Evolutionary conservation across 2,888 invertebrate genomes (phyloP).

Genomic region (Ametastegia equiseti): DNA sequence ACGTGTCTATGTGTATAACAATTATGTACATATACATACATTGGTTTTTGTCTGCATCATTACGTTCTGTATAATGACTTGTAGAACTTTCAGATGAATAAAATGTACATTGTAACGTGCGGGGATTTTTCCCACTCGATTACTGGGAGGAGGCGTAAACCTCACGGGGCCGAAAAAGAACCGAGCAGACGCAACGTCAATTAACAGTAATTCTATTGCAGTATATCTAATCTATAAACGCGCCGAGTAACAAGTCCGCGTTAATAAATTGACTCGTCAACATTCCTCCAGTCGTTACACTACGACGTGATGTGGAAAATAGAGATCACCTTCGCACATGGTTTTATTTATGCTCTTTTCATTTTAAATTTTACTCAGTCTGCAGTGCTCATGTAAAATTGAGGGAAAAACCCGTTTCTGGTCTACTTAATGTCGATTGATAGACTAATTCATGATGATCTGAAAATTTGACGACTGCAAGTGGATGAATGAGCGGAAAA

Average conservation of each 20-base stretch:
- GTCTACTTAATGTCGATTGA: no score
- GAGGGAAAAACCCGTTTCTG: no score
- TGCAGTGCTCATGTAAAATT: no score
- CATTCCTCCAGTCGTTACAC: neutral
- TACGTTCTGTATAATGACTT: neutral
- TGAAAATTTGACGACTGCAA: no score
- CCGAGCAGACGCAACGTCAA: conserved; percentile 33
- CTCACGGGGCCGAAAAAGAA: neutral
- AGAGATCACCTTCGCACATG: neutral
- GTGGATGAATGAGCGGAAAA: no score
- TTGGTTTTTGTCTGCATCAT: neutral
- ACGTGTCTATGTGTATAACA: neutral
- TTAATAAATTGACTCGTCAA: neutral
- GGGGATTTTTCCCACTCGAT: conserved; percentile 42
- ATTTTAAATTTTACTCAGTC: no score
- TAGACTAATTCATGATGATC: no score
- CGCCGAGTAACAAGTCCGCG: neutral
- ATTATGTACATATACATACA: neutral
- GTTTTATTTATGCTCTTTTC: no score
- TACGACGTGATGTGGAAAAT: neutral
- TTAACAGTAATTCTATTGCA: conserved; percentile 37
- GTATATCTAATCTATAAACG: conserved; percentile 38
- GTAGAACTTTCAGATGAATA: neutral
- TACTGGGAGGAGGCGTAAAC: conserved; percentile 42
- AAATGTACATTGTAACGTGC: no score